Percentiles rank a stretch among this genome's conserved stretches.
Conservation (phyloP, 2,113 vertebrate genomes). For the Zosterops japonicus region DNA sequence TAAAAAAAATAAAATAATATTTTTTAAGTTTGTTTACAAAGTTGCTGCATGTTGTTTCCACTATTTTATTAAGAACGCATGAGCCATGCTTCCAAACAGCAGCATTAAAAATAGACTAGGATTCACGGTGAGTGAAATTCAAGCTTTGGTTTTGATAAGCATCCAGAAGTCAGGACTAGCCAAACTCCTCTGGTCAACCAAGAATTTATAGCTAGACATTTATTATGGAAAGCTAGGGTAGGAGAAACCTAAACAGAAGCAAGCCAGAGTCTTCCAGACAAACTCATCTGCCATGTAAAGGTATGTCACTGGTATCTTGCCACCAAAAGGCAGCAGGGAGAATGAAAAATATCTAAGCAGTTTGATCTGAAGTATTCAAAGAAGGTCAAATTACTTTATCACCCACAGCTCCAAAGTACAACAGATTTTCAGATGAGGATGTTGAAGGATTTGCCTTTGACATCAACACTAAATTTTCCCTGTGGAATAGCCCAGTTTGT, state of each 20-base stretch:
- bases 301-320: neutral
- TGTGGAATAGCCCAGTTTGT: neutral
- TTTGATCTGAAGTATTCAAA: neutral
- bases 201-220: conserved; percentile 40
- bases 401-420: neutral
- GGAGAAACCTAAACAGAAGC: neutral
- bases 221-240: conserved; percentile 12
- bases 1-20: neutral
- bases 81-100: conserved; percentile 40
- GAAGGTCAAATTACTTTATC: neutral
- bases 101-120: conserved; percentile 59
- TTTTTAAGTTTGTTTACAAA: conserved; percentile 52
- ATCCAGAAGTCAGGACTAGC: conserved; percentile 49
- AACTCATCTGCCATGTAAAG: neutral
- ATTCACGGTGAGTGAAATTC: conserved; percentile 42
- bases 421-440: neutral
- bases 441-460: neutral
- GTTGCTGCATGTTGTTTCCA: conserved; percentile 37
- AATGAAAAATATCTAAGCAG: neutral
- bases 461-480: neutral
- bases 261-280: neutral
- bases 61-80: conserved; percentile 56
- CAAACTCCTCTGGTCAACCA: conserved; percentile 39
- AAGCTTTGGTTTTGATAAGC: conserved; percentile 59
- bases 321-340: neutral